Conservation (phyloP, 2,888 invertebrate species). For the Crossocerus cetratus region DNA sequence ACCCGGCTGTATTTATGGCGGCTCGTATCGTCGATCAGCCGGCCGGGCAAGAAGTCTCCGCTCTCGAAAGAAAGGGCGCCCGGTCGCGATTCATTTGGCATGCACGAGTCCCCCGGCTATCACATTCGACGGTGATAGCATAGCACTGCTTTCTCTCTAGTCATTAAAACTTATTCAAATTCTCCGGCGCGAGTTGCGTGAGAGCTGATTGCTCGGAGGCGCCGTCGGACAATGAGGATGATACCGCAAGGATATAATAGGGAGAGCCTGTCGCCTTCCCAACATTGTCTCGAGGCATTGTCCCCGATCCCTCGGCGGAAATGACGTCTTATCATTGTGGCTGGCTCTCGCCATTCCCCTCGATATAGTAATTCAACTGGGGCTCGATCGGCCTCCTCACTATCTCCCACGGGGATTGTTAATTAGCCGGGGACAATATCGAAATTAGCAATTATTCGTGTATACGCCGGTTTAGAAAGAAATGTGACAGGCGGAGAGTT, state of each 20-base stretch:
- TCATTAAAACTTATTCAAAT: conserved; percentile 47
- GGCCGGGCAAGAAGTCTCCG: too few species aligned
- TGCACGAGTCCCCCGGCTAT: too few species aligned
- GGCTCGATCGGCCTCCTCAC: too few species aligned
- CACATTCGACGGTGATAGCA: too few species aligned
- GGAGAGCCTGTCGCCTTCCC: conserved; percentile 32
- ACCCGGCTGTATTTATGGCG: neutral
- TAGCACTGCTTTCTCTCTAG: neutral
- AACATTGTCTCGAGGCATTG: conserved; percentile 43
- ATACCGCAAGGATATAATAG: conserved; percentile 35
- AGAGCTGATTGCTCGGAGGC: conserved; percentile 60
- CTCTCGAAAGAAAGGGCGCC: too few species aligned
- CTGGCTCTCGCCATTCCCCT: conserved; percentile 8
- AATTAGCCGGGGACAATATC: too few species aligned
- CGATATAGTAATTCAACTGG: neutral
- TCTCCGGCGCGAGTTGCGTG: conserved; percentile 39
- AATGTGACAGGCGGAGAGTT: too few species aligned
- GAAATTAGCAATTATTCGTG: too few species aligned
- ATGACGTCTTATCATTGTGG: conserved; percentile 41
- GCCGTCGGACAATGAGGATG: conserved; percentile 46
- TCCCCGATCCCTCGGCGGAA: conserved; percentile 37
- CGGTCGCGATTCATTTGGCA: too few species aligned
- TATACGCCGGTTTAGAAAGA: too few species aligned
- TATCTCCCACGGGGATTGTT: too few species aligned
- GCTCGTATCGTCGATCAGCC: neutral